These are phyloP conservation scores for Leptinotarsa juncta DNA, from an alignment of 2,888 invertebrate species.

Conservation along the genomic window DNA sequence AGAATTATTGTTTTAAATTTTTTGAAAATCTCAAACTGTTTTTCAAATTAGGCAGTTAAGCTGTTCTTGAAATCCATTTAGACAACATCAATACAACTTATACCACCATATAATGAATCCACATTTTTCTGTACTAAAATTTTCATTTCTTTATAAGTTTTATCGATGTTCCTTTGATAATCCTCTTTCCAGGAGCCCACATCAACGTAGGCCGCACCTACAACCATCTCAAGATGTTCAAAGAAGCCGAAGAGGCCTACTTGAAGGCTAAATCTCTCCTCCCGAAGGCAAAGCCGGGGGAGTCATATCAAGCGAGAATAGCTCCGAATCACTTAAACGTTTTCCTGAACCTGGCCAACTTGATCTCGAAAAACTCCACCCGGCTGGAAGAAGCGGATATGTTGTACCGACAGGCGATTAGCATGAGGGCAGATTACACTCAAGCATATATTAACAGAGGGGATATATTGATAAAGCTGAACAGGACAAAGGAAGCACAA, in stretches of 20 bases:
- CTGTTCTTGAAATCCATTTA: no score
- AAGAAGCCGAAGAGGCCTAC: conserved; percentile 94
- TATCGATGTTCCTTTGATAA: no score
- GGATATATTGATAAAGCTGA: conserved; percentile 93
- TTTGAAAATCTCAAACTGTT: no score
- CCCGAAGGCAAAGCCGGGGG: conserved; percentile 92
- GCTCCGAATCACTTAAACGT: conserved; percentile 97
- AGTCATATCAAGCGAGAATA: conserved; percentile 94
- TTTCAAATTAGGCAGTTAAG: no score
- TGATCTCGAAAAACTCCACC: conserved; percentile 92
- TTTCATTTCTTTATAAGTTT: no score
- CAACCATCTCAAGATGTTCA: conserved; percentile 88
- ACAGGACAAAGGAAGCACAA: conserved; percentile 93
- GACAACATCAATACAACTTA: no score
- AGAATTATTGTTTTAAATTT: no score
- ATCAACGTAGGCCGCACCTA: conserved; percentile 97
- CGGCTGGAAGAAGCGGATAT: conserved; percentile 94
- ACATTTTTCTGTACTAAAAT: no score
- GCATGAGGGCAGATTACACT: conserved; percentile 96
- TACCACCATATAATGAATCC: no score
- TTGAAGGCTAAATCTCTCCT: conserved; percentile 88
- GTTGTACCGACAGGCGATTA: conserved; percentile 93
- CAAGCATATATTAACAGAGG: conserved; percentile 98
- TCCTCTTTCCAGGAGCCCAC: conserved; percentile 72
- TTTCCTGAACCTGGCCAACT: conserved; percentile 93